phyloP scores from a whole-genome alignment of 2,888 invertebrate genomes.

The Phaedon cochleariae region DNA sequence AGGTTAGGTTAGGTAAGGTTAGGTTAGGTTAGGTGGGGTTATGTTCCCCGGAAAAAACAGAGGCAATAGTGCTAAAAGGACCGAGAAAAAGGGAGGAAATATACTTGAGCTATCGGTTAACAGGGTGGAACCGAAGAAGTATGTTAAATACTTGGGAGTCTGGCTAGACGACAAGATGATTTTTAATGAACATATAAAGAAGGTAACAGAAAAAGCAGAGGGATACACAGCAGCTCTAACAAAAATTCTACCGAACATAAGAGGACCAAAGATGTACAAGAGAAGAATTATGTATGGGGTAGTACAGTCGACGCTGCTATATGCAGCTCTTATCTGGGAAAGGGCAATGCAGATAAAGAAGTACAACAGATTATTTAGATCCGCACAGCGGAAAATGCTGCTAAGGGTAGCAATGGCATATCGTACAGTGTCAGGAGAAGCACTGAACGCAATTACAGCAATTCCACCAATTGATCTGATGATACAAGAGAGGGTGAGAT shows the following conservation, averaged over 20 bases:
- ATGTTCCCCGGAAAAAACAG: not conserved
- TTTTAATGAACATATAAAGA: not conserved
- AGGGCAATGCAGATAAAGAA: not conserved
- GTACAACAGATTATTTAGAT: not conserved
- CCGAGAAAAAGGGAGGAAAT: not conserved
- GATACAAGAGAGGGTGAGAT: constrained; percentile 3
- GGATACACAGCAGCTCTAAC: not conserved
- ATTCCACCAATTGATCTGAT: not conserved
- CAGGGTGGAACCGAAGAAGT: not conserved
- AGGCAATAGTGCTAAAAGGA: not conserved
- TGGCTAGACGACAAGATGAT: constrained; percentile 1
- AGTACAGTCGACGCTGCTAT: not conserved
- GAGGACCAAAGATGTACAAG: not conserved
- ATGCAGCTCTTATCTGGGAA: constrained; percentile 11
- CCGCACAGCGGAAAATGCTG: not conserved
- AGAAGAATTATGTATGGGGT: not conserved
- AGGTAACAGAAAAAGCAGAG: not conserved
- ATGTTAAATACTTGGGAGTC: not conserved
- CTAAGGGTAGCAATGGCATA: not conserved
- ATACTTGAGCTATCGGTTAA: not conserved
- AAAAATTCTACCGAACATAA: constrained; percentile 3
- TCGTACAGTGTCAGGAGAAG: not conserved
- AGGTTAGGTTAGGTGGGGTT: too few relatives aligned
- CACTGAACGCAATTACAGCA: not conserved
- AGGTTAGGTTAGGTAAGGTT: too few relatives aligned